phyloP scores from a whole-genome alignment of 2,888 invertebrate species.

The Scaeva pyrastri region DNA sequence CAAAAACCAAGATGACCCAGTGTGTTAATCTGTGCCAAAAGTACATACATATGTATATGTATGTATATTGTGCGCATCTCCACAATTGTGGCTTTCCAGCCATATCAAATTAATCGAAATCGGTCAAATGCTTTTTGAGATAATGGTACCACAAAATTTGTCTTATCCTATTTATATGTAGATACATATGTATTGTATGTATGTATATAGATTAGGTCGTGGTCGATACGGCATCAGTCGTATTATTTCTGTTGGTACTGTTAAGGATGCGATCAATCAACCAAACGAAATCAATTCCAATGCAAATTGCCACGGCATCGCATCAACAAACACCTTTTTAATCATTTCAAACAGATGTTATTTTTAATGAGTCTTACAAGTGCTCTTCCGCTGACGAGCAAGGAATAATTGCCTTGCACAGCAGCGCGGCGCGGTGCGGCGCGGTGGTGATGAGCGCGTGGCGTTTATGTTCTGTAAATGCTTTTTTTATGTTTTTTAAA shows the following conservation, averaged over 20 bases:
- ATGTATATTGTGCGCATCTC: no score
- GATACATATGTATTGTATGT: no score
- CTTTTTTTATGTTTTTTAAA: conserved; percentile 53
- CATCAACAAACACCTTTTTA: conserved; percentile 31
- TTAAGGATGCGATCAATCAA: conserved; percentile 54
- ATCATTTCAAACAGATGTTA: conserved; percentile 63
- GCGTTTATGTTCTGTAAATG: conserved; percentile 52
- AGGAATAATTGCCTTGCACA: conserved; percentile 58
- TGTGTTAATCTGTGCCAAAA: no score
- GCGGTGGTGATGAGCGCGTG: no score
- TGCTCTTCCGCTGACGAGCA: conserved; percentile 61
- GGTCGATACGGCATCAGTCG: background rate
- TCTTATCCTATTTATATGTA: no score
- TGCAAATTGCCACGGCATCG: conserved; percentile 77
- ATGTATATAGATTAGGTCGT: no score
- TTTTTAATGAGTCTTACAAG: conserved; percentile 62
- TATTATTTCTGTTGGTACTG: conserved; percentile 32
- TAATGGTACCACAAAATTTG: no score
- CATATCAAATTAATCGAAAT: no score
- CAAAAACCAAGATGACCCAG: no score
- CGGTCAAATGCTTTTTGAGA: no score
- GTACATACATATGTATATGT: no score
- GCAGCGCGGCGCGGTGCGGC: background rate
- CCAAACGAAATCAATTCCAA: conserved; percentile 42
- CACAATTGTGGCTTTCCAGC: no score